Evolutionary conservation across 2,113 vertebrate species (phyloP).

Genomic region (Beaufortia kweichowensis): DNA sequence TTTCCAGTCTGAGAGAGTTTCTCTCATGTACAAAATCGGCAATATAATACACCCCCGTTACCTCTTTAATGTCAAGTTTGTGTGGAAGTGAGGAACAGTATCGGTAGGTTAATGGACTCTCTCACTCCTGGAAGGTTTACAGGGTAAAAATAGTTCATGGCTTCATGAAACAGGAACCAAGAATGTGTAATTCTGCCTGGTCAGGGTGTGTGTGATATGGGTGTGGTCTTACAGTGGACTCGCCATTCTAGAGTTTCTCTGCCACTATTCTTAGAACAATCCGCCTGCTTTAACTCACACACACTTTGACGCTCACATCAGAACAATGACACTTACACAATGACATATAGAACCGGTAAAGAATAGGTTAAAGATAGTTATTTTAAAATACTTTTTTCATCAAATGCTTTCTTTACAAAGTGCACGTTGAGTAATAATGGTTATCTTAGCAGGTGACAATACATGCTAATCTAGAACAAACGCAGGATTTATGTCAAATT

Average conservation of each 20-base stretch:
- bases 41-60: neutral
- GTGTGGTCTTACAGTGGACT: slow-evolving; percentile 65
- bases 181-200: slow-evolving; percentile 42
- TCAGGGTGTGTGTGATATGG: slow-evolving; percentile 54
- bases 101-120: slow-evolving; percentile 6
- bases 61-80: neutral
- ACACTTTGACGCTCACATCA: neutral
- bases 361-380: slow-evolving; percentile 21
- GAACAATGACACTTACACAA: neutral
- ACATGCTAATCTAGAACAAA: too few relatives aligned
- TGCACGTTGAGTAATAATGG: too few relatives aligned
- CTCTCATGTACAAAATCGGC: slow-evolving; percentile 20
- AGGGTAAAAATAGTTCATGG: slow-evolving; percentile 54
- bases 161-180: slow-evolving; percentile 64
- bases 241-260: slow-evolving; percentile 59
- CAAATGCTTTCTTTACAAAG: neutral
- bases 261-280: slow-evolving; percentile 72
- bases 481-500: too few relatives aligned
- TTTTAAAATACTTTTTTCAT: neutral
- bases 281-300: slow-evolving; percentile 34
- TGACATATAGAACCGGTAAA: neutral
- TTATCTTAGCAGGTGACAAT: too few relatives aligned
- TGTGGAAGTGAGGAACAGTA: slow-evolving; percentile 46
- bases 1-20: slow-evolving; percentile 11
- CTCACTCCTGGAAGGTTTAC: neutral